phyloP scores from a whole-genome alignment of 1,140 invertebrate species.

The Coenobita brevimanus region DNA sequence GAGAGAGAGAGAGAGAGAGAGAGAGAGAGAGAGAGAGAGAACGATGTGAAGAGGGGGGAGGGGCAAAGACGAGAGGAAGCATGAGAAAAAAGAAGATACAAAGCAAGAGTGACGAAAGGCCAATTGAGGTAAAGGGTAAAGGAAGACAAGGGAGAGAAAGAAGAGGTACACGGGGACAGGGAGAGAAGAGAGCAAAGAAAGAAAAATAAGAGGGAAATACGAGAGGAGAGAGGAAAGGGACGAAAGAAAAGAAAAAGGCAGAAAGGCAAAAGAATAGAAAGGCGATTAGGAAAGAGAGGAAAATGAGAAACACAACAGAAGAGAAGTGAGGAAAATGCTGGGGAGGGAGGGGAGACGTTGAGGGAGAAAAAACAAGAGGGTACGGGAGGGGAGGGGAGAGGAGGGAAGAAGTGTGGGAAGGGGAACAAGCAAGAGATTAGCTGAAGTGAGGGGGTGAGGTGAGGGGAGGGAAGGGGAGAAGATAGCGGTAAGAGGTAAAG shows the following conservation, averaged over 20 bases:
- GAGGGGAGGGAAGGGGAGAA: background rate
- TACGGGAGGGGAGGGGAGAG: background rate
- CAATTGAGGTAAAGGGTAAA: background rate
- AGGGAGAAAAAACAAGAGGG: background rate
- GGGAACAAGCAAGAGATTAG: background rate
- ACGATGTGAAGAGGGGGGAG: too few relatives aligned
- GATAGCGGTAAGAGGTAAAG: background rate
- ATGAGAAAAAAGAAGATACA: background rate
- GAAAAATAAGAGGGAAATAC: too few relatives aligned
- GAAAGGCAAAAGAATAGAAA: too few relatives aligned
- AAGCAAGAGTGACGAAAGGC: background rate
- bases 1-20: too few relatives aligned
- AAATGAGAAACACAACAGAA: background rate
- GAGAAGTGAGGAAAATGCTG: background rate
- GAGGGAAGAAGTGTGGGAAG: background rate
- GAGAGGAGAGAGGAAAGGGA: too few relatives aligned
- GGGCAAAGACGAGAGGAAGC: background rate
- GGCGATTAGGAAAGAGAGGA: too few relatives aligned
- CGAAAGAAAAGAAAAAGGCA: too few relatives aligned
- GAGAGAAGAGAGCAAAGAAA: too few relatives aligned
- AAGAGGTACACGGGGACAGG: background rate
- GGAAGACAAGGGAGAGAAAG: background rate
- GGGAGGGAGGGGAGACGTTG: background rate
- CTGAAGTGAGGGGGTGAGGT: background rate
- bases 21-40: too few relatives aligned